A percentile compares a stretch with the other conserved stretches of the same genome.
Evolutionary conservation across 37 sponge, comb jelly and placozoan genomes (phyloP).

Genomic region (Agelas oroides): DNA sequence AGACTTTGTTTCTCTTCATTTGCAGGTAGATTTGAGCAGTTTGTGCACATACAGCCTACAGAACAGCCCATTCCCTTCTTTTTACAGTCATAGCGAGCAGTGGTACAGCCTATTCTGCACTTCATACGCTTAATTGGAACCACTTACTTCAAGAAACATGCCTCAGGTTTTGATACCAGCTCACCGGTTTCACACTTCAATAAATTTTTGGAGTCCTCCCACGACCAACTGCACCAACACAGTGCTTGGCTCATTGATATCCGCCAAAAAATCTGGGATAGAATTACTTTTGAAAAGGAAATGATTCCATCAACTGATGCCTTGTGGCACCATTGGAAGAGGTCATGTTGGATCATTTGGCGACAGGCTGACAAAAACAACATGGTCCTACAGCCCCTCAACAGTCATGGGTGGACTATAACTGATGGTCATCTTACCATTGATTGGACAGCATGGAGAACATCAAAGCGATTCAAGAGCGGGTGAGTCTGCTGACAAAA

Average conservation of each 20-base stretch:
- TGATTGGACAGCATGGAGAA: conserved; percentile 23
- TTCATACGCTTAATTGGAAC: conserved; percentile 20
- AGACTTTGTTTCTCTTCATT: not conserved
- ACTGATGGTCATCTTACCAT: not conserved
- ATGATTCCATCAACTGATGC: too few relatives aligned
- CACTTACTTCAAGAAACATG: too few relatives aligned
- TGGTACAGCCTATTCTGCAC: conserved; percentile 23
- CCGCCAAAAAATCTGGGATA: too few relatives aligned
- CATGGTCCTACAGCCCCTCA: too few relatives aligned
- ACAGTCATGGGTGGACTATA: conserved; percentile 1
- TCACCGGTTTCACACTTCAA: conserved; percentile 1
- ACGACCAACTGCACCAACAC: conserved; percentile 17
- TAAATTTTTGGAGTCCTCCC: not conserved
- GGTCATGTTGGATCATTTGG: conserved; percentile 41
- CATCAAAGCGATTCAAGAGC: conserved; percentile 5
- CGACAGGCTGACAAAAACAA: conserved; percentile 23
- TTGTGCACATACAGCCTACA: conserved; percentile 11
- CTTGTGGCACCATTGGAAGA: conserved; percentile 29
- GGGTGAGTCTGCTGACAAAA: not conserved
- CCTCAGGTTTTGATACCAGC: too few relatives aligned
- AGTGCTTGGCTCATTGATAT: too few relatives aligned
- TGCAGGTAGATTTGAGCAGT: conserved; percentile 19
- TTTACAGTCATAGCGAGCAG: conserved; percentile 15
- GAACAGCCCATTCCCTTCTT: conserved; percentile 3
- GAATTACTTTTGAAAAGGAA: too few relatives aligned